A percentile compares a stretch with the other conserved stretches of the same genome.
These are phyloP conservation scores for Ceyx margarethae DNA, from an alignment of 2,113 vertebrate genomes.

Conservation along the genomic window DNA sequence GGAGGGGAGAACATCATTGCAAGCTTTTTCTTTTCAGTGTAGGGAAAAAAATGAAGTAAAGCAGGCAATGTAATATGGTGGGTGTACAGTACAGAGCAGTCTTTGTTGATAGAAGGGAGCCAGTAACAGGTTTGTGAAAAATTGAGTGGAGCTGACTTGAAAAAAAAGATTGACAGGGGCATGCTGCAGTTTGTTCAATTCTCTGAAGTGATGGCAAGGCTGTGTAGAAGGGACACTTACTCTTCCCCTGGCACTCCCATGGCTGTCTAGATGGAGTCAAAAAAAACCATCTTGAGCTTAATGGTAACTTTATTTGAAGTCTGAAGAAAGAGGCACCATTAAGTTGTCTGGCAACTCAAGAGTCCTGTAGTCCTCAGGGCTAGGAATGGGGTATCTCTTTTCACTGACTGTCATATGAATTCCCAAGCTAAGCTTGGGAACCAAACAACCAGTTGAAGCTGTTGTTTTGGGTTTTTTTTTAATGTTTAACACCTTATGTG, in stretches of 20 bases:
- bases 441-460: neutral
- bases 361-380: neutral
- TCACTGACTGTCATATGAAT: neutral
- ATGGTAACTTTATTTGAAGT: neutral
- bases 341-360: neutral
- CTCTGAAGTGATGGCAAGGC: neutral
- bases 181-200: neutral
- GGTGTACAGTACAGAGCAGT: neutral
- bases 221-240: accelerated
- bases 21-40: neutral
- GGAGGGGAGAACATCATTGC: neutral
- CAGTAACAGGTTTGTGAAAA: neutral
- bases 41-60: neutral
- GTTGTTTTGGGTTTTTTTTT: neutral
- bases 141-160: neutral
- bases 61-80: neutral
- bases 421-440: neutral
- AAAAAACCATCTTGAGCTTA: neutral
- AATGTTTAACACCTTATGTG: conserved; percentile 26
- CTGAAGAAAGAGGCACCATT: neutral
- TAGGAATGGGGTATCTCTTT: neutral
- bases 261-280: neutral
- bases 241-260: neutral
- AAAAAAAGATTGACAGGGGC: neutral
- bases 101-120: neutral